Base-by-base conservation (phyloP, 2,797 vertebrate species). In the Phataginus tetradactyla region DNA sequence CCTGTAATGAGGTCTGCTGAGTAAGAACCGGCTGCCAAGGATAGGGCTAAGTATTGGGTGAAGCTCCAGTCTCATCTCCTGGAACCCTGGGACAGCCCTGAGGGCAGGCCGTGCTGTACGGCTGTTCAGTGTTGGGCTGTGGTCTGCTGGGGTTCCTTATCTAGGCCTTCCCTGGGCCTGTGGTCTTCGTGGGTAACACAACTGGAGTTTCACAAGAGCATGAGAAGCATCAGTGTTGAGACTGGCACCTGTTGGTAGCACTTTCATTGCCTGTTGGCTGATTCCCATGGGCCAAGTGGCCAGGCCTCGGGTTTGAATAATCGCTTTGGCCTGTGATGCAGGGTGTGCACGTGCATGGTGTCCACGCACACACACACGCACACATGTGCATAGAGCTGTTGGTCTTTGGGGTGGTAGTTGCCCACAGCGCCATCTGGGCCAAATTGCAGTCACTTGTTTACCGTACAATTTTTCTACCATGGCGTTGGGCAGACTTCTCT, bases 221-320 rank as follows among this genome's bases (percentile, higher is more conserved):
- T 49, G 93, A 92, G 92, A 92, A 95, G 72, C 72, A 86, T 90
- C 12, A 0, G 32, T 88, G 13, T 55, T 81, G 90, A 84, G 94
- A 71, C 57, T 88, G 97, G 94, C 85, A 88, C 77, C 71, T 96
- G 66, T 32, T 90, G 37, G 45, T 23, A 78, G 85, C 7, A 51
- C 71, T 90, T 84, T 53, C 61, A 34, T 51, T 95, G 89, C 80
- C 71, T 32, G 25, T 57, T 78, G 87, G 91, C 75, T 49, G 81
- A 42, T 93, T 94, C 95, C 79, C 80, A 18, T 42, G 80, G 87
- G 68, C 86, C 72, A 94, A 71, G 64, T 49, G 42, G 72, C 57
- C 49, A 3, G 25, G 59, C 42, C 17, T 90, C 72, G 63, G 59
- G 74, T 86, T 25, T 94, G 91, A 69, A 66, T 74, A 66, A 95